Evolutionary conservation across 2,797 vertebrate species (phyloP), one percentile per base, ranked within the genome.

Genomic region (Apogon hyalosoma): DNA sequence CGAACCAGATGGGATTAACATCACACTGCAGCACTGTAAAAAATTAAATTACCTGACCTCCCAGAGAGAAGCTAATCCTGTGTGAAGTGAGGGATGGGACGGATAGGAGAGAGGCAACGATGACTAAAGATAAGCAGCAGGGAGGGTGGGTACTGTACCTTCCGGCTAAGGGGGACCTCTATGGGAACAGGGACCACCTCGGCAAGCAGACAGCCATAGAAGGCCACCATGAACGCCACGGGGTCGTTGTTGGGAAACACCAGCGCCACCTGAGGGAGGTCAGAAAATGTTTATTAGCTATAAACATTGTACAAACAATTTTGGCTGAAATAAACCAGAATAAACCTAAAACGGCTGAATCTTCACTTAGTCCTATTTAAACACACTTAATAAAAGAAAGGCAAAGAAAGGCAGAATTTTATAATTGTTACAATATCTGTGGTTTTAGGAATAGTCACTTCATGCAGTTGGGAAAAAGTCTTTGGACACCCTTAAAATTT

Each of bases 201-300:
- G 0, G 98, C 98, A 83, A 99, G 94, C 70, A 99, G 92, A 82
- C 98, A 99, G 80, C 97, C 97, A 1, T 99, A 99, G 90, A 99
- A 99, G 0, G 98, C 96, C 86, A 98, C 97, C 97, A 98, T 98
- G 90, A 99, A 99, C 56, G 97, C 97, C 56, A 98, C 97, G 0
- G 98, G 97, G 87, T 99, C 98, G 0, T 98, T 99, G 93, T 99
- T 99, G 3, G 98, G 98, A 79, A 98, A 99, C 73, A 99, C 98
- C 2, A 99, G 92, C 0, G 98, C 98, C 87, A 99, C 97, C 98
- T 99, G 88, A 10, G 81, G 46, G 65, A 66, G 10, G 5, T 0
- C 7, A 0, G 1, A 33, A 55, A 11, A 33, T 2, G 16, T 11
- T 1, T 39, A 42, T n/a, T 18, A 19, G 13, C 16, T 12, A 4